Evolutionary conservation across 2,888 invertebrate genomes (phyloP).

Genomic region (Melikaiella ostensackeni): DNA sequence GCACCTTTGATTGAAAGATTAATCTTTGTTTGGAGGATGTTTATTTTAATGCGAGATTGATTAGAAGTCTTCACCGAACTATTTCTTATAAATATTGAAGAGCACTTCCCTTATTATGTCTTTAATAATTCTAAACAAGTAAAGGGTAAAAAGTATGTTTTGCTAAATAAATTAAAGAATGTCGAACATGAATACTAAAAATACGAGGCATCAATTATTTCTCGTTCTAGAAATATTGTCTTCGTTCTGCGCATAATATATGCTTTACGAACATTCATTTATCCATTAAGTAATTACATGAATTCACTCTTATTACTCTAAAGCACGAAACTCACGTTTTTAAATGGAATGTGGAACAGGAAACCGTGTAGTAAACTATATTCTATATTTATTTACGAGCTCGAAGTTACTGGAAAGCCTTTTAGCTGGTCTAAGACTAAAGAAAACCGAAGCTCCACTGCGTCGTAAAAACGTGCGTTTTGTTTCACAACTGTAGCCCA

Average conservation of each 20-base stretch:
- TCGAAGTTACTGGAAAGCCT: not conserved
- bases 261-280: not conserved
- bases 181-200: too few relatives aligned
- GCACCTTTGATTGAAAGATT: not conserved
- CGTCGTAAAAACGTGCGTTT: not conserved
- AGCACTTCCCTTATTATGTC: too few relatives aligned
- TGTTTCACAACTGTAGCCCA: not conserved
- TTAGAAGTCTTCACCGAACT: too few relatives aligned
- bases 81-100: too few relatives aligned
- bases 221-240: not conserved
- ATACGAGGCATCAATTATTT: too few relatives aligned
- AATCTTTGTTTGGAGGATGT: not conserved
- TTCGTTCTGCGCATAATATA: not conserved
- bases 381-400: slow-evolving; percentile 1
- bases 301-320: not conserved
- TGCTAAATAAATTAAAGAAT: too few relatives aligned
- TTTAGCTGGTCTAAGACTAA: not conserved
- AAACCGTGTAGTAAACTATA: not conserved
- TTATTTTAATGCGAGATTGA: not conserved
- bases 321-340: not conserved
- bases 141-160: too few relatives aligned
- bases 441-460: not conserved
- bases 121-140: too few relatives aligned
- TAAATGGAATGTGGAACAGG: not conserved
- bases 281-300: not conserved